Base-by-base conservation (phyloP, 2,797 vertebrate species). In the Hippoglossus hippoglossus region DNA sequence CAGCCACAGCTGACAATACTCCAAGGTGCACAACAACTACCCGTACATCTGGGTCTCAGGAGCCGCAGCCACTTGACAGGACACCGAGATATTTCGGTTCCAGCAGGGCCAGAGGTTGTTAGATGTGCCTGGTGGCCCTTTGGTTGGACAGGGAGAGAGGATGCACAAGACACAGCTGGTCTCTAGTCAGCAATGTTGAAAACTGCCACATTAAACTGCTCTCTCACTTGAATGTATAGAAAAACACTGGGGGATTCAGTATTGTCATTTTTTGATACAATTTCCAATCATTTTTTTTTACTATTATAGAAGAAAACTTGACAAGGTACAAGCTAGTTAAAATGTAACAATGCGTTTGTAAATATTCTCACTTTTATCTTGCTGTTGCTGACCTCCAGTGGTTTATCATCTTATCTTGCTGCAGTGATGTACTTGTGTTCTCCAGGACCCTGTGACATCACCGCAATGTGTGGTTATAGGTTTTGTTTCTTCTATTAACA, bases 71-170 rank as follows among this genome's bases (percentile, higher is more conserved):
- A 70, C 69, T 85, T 79, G 85, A 88, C 89, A 84, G 71, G 57
- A 34, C 54, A 31, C 72, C 34, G 68, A 74, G 71, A 86, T 82
- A 68, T 87, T 92, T 89, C 83, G 83, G 82, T 83, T 86, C 68
- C 64, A 71, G 75, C 63, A 60, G 49, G 66, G 75, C 73, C 73
- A n/a, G 66, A 24, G 83, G 79, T 47, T 73, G 73, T 79, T 59
- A 19, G 66, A 22, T 76, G 72, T 66, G 77, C 71, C 75, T 59
- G 22, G 52, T 79, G 83, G 70, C 67, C 24, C 39, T 71, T 74
- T 68, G 67, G 75, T 71, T 67, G 68, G 67, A 80, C 65, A 79
- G 24, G 71, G 64, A 87, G 54, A 67, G 55, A 53, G 61, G 63
- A 84, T 57, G 75, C 50, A 49, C 31, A 50, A 56, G 59, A 82